Percentiles rank a stretch among this genome's conserved stretches.
Evolutionary conservation across 2,113 vertebrate genomes (phyloP).

Genomic region (Paraplagusia blochii): DNA sequence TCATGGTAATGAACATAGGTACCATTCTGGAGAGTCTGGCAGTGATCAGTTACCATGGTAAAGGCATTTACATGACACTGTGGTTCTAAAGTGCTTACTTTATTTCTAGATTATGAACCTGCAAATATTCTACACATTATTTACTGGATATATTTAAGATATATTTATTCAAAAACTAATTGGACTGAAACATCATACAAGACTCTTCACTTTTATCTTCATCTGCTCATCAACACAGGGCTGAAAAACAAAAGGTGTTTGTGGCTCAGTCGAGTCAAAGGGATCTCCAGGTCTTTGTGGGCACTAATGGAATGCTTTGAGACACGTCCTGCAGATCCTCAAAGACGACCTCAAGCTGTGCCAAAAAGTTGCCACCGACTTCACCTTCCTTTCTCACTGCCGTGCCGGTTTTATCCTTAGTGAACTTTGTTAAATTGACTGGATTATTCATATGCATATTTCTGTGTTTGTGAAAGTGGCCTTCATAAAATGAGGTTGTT

Average conservation of each 20-base stretch:
- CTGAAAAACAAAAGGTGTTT: slow-evolving; percentile 1
- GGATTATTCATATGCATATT: no score
- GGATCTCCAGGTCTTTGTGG: slow-evolving; percentile 10
- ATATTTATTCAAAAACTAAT: slow-evolving; percentile 51
- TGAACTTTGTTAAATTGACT: not conserved
- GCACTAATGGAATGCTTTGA: slow-evolving; percentile 32
- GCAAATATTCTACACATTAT: slow-evolving; percentile 23
- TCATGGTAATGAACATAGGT: slow-evolving; percentile 48
- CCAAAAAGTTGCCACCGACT: slow-evolving; percentile 16
- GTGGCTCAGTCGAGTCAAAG: slow-evolving; percentile 23
- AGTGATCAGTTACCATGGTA: slow-evolving; percentile 53
- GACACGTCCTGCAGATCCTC: slow-evolving; percentile 5
- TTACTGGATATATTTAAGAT: slow-evolving; percentile 23
- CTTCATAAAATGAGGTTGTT: no score
- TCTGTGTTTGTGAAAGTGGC: no score
- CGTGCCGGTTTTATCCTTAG: not conserved
- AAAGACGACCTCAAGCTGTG: slow-evolving; percentile 15
- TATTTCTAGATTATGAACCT: slow-evolving; percentile 10
- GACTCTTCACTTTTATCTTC: slow-evolving; percentile 41
- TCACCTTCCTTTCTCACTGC: slow-evolving; percentile 4
- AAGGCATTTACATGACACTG: slow-evolving; percentile 9
- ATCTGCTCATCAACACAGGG: slow-evolving; percentile 28
- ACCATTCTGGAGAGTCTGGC: slow-evolving; percentile 16
- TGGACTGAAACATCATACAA: slow-evolving; percentile 32
- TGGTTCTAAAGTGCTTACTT: no score